phyloP scores from a whole-genome alignment of 2,888 invertebrate species.

The Xestia sexstrigata region DNA sequence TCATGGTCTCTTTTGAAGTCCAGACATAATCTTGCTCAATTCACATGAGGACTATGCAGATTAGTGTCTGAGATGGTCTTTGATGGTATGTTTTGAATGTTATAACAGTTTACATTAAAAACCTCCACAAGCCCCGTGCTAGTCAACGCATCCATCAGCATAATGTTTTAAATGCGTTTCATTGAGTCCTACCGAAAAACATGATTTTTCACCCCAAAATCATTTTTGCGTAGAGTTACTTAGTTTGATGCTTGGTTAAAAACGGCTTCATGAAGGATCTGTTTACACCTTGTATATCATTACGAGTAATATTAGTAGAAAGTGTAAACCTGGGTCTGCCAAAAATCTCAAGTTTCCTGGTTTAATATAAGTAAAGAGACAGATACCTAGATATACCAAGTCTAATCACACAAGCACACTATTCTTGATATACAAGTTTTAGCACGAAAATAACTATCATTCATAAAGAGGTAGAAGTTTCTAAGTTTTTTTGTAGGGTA shows the following conservation, averaged over 20 bases:
- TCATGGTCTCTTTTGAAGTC: too few species aligned
- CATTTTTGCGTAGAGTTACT: not conserved
- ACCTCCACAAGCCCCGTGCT: not conserved
- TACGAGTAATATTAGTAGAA: conserved; percentile 23
- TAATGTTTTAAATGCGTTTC: not conserved
- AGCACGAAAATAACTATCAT: not conserved
- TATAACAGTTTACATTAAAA: not conserved
- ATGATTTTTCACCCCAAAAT: not conserved
- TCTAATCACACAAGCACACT: not conserved
- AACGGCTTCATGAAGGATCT: not conserved
- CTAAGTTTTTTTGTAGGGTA: too few species aligned
- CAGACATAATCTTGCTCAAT: too few species aligned
- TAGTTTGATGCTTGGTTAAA: not conserved
- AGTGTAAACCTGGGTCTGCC: conserved; percentile 19
- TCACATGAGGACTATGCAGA: too few species aligned
- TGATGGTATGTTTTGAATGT: too few species aligned
- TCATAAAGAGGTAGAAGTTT: too few species aligned
- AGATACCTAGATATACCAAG: not conserved
- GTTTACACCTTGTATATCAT: not conserved
- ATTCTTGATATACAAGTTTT: not conserved
- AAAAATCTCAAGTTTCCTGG: not conserved
- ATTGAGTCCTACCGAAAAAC: not conserved
- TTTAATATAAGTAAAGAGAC: not conserved
- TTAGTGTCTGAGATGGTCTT: too few species aligned
- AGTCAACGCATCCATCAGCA: not conserved